Conservation (phyloP, 92 coral and sea anemone genomes). For the Diadumene lineata region DNA sequence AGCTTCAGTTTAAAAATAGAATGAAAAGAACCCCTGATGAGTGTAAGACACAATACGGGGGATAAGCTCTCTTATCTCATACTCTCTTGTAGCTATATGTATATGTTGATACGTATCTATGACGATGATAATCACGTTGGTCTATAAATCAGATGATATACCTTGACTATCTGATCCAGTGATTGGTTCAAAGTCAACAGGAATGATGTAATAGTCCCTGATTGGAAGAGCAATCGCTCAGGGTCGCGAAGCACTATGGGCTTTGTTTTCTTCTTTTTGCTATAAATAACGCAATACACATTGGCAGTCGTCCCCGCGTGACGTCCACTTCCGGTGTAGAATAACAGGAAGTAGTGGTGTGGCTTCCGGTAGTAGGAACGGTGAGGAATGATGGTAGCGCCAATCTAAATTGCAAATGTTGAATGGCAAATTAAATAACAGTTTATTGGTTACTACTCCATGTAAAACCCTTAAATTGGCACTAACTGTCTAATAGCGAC, state of each 20-base stretch:
- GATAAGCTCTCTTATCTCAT: too few relatives aligned
- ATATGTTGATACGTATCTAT: too few relatives aligned
- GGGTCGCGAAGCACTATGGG: slow-evolving; percentile 76
- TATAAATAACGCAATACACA: slow-evolving; percentile 66
- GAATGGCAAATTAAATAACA: neutral
- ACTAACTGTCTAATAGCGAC: too few relatives aligned
- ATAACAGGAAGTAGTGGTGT: slow-evolving; percentile 63
- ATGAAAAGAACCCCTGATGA: too few relatives aligned
- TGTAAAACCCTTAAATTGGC: too few relatives aligned
- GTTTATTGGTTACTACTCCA: too few relatives aligned
- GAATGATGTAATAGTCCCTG: slow-evolving; percentile 54
- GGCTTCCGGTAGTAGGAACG: slow-evolving; percentile 54
- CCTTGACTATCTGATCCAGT: slow-evolving; percentile 50
- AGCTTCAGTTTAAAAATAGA: too few relatives aligned
- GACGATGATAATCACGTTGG: neutral
- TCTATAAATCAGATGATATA: slow-evolving; percentile 16
- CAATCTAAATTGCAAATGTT: slow-evolving; percentile 26
- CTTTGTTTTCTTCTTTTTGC: slow-evolving; percentile 59
- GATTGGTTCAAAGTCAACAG: slow-evolving; percentile 56
- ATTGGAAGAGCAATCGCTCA: slow-evolving; percentile 57
- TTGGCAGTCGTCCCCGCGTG: slow-evolving; percentile 73
- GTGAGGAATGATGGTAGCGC: slow-evolving; percentile 71
- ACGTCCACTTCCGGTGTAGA: slow-evolving; percentile 74
- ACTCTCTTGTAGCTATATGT: too few relatives aligned
- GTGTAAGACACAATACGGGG: too few relatives aligned